phyloP scores from a whole-genome alignment of 2,797 vertebrate genomes.

The Anas bernieri region DNA sequence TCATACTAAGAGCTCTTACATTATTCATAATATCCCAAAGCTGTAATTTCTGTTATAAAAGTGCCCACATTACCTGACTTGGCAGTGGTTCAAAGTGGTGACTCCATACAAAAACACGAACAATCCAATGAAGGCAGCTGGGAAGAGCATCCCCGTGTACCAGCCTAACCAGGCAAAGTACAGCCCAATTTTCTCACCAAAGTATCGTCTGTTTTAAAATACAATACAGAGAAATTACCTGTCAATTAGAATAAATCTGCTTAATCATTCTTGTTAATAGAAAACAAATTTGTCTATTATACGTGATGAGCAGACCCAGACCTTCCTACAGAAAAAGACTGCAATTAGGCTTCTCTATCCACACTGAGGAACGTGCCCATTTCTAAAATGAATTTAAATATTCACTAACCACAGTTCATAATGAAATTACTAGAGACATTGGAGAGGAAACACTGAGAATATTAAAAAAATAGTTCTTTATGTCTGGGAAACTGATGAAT shows the following conservation, averaged over 20 bases:
- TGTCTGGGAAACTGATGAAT: not conserved
- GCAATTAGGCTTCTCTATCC: not conserved
- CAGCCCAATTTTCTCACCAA: conserved; percentile 93
- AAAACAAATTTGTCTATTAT: not conserved
- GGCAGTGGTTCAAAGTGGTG: conserved; percentile 92
- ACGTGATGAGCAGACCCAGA: not conserved
- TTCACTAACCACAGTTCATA: not conserved
- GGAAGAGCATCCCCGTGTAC: conserved; percentile 96
- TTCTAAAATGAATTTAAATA: not conserved
- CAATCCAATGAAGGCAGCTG: conserved; percentile 91
- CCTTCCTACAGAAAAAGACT: not conserved
- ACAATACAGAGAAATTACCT: conserved; percentile 38
- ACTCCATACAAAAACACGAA: conserved; percentile 92
- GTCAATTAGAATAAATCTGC: not conserved
- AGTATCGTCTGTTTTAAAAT: conserved; percentile 86
- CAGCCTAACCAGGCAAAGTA: conserved; percentile 95
- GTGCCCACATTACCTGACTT: conserved; percentile 87
- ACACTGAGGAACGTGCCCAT: not conserved
- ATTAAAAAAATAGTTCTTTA: not conserved
- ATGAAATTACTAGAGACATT: not conserved
- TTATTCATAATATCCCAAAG: not conserved
- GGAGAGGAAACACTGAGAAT: not conserved
- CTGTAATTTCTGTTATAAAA: not conserved
- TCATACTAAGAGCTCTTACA: not conserved
- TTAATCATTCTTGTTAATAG: not conserved